Percentiles rank a stretch among this genome's conserved stretches.
phyloP scores from a whole-genome alignment of 2,888 invertebrate species.

The Meganola albula region DNA sequence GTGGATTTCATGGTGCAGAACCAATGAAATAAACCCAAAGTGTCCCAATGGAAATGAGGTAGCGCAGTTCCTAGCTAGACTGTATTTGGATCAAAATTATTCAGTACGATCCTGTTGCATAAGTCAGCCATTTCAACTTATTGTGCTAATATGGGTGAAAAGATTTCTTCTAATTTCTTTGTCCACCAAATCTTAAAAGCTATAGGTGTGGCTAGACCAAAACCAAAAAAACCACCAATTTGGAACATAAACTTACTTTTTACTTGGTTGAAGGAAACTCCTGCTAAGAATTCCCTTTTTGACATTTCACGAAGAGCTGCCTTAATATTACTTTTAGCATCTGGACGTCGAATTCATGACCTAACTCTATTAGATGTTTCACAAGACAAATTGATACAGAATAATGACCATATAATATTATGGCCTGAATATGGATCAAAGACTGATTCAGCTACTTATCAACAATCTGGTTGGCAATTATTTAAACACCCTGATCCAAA shows the following conservation, averaged over 20 bases:
- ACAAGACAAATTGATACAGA: not conserved
- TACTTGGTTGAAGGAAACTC: constrained; percentile 6
- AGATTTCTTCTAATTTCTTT: not conserved
- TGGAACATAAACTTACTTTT: constrained; percentile 4
- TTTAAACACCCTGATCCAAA: not conserved
- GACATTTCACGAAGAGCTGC: constrained; percentile 9
- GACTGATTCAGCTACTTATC: not conserved
- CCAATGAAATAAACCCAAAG: not conserved
- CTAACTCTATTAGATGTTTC: constrained; percentile 8
- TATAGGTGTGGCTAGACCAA: constrained; percentile 3
- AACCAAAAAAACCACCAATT: not conserved
- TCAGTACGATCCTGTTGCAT: not conserved
- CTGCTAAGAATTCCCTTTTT: constrained; percentile 2
- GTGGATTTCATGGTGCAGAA: constrained; percentile 6
- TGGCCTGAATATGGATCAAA: constrained; percentile 5
- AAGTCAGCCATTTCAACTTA: constrained; percentile 1
- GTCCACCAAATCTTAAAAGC: constrained; percentile 8
- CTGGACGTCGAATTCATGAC: constrained; percentile 5
- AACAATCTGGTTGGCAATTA: constrained; percentile 2
- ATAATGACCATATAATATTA: not conserved
- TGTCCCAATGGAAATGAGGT: constrained; percentile 8
- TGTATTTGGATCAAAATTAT: not conserved
- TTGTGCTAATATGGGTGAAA: not conserved
- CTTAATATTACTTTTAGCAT: constrained; percentile 10
- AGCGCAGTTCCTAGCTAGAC: constrained; percentile 7